Conservation (phyloP, 2,113 vertebrate species). For the Leucosticte australis region DNA sequence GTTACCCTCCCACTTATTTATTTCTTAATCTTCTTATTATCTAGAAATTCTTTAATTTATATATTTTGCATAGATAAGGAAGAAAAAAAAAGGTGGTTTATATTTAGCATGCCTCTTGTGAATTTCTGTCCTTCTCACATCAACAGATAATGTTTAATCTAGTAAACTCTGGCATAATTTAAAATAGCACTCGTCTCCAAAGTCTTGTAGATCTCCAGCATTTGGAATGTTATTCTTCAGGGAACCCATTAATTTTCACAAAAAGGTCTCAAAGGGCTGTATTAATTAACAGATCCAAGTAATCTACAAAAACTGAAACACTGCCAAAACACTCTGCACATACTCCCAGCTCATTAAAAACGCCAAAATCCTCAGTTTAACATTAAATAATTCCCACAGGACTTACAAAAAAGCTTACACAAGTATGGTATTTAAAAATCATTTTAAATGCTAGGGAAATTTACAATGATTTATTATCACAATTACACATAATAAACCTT, state of each 20-base stretch:
- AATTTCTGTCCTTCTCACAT: slow-evolving; percentile 14
- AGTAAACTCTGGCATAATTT: slow-evolving; percentile 28
- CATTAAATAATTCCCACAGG: slow-evolving; percentile 21
- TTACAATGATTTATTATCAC: slow-evolving; percentile 18
- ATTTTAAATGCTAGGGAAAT: slow-evolving; percentile 20
- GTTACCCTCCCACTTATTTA: neutral
- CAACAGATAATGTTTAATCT: slow-evolving; percentile 37
- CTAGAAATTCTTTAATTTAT: neutral
- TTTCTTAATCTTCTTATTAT: neutral
- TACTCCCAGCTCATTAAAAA: slow-evolving; percentile 49
- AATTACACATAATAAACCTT: neutral
- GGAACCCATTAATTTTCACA: slow-evolving; percentile 58
- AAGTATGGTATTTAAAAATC: neutral
- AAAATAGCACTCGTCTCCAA: slow-evolving; percentile 10
- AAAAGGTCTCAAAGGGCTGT: slow-evolving; percentile 37
- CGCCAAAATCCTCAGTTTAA: slow-evolving; percentile 5
- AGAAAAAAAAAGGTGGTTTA: neutral
- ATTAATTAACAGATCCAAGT: slow-evolving; percentile 60
- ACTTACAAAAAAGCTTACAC: slow-evolving; percentile 10
- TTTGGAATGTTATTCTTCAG: slow-evolving; percentile 33
- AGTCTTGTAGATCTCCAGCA: slow-evolving; percentile 5
- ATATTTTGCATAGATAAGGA: neutral
- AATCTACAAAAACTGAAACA: slow-evolving; percentile 51
- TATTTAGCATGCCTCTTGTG: neutral
- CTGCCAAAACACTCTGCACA: neutral